Percentiles rank a stretch among this genome's conserved stretches.
Conservation (phyloP, 2,797 vertebrate genomes). For the Pteronotus mesoamericanus region DNA sequence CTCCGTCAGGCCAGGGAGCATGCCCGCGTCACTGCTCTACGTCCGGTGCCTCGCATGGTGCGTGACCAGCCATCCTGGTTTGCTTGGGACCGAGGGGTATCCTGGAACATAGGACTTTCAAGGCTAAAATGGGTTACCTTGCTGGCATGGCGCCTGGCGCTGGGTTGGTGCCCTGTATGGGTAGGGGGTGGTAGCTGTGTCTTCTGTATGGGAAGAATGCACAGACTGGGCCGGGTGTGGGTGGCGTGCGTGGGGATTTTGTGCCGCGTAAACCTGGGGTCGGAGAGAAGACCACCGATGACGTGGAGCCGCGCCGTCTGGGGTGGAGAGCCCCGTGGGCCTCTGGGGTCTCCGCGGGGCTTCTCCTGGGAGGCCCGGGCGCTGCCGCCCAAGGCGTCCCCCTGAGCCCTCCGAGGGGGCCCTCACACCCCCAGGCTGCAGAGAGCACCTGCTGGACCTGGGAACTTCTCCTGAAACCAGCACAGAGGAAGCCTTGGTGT, state of each 20-base stretch:
- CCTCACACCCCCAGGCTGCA: background rate
- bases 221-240: rapidly evolving
- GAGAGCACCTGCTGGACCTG: background rate
- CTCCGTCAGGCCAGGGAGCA: background rate
- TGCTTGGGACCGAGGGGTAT: background rate
- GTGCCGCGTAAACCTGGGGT: background rate
- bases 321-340: background rate
- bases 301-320: background rate
- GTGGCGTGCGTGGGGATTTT: background rate
- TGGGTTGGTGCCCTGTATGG: background rate
- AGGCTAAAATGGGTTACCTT: background rate
- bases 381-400: background rate
- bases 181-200: background rate
- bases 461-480: background rate
- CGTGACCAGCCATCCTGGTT: background rate
- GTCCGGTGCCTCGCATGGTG: background rate
- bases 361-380: background rate
- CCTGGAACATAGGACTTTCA: background rate
- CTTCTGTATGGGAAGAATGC: background rate
- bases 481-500: background rate
- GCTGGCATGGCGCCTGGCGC: background rate
- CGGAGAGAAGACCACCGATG: background rate
- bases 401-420: background rate
- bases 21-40: background rate
- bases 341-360: background rate